These are phyloP conservation scores for Hypomesus transpacificus DNA, from an alignment of 2,113 vertebrate species.

Conservation along the genomic window DNA sequence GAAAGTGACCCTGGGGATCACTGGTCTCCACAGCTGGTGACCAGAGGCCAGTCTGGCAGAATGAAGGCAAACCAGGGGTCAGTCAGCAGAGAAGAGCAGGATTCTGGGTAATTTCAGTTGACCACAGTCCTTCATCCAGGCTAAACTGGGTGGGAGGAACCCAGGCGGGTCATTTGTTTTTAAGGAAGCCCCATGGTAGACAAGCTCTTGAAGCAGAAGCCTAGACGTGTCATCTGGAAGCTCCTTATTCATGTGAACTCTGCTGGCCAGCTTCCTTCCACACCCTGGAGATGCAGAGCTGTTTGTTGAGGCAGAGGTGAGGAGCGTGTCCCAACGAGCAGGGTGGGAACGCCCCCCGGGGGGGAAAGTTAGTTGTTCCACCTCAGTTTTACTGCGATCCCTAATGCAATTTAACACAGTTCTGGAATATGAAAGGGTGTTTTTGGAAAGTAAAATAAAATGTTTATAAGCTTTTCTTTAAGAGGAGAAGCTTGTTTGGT, in stretches of 20 bases:
- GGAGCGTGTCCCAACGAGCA: constrained; percentile 54
- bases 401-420: background rate
- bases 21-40: background rate
- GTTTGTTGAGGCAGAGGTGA: constrained; percentile 42
- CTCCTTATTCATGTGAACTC: constrained; percentile 59
- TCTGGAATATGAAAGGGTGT: constrained; percentile 2
- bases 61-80: background rate
- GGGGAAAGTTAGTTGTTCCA: background rate
- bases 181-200: constrained; percentile 38
- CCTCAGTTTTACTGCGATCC: constrained; percentile 17
- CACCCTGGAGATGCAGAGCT: constrained; percentile 34
- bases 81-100: background rate
- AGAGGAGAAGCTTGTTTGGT: constrained; percentile 16
- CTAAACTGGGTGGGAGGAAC: constrained; percentile 20
- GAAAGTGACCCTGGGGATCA: too few species aligned
- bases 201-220: constrained; percentile 44
- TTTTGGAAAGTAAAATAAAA: background rate
- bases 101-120: constrained; percentile 11
- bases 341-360: background rate
- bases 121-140: constrained; percentile 31
- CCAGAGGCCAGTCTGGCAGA: background rate
- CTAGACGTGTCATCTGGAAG: constrained; percentile 56
- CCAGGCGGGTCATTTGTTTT: constrained; percentile 36
- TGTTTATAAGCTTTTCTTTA: background rate
- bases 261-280: constrained; percentile 43